phyloP scores from a whole-genome alignment of 1,140 invertebrate genomes.

The Triops longicaudatus region DNA sequence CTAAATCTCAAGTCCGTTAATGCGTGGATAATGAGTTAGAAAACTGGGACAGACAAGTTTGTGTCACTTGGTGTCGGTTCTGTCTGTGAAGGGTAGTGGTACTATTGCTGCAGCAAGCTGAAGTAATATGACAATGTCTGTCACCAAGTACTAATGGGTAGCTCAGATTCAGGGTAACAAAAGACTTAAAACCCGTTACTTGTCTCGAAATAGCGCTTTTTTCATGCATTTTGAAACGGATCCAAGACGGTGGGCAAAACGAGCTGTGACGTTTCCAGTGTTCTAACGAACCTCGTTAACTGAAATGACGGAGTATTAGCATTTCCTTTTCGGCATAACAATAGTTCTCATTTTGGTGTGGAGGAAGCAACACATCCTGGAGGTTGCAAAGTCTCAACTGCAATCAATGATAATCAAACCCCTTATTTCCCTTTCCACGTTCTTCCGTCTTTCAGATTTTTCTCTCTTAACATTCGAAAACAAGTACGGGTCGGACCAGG shows the following conservation, averaged over 20 bases:
- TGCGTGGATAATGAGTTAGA: no score
- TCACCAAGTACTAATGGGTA: background rate
- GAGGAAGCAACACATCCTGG: background rate
- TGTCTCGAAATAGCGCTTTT: background rate
- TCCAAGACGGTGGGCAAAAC: background rate
- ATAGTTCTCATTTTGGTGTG: background rate
- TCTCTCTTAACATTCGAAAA: background rate
- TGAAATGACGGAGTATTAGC: background rate
- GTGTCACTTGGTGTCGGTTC: no score
- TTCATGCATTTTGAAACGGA: background rate
- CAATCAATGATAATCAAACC: background rate
- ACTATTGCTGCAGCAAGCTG: background rate
- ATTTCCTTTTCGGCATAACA: background rate
- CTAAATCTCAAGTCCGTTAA: no score
- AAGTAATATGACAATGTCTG: background rate
- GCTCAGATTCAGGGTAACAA: background rate
- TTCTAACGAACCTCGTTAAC: background rate
- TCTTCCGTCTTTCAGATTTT: background rate
- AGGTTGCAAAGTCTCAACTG: background rate
- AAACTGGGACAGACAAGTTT: no score
- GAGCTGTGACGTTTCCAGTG: constrained; percentile 1
- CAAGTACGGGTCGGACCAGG: background rate
- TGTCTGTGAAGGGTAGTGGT: no score
- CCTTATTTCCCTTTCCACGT: no score
- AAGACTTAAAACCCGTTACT: background rate